phyloP scores from a whole-genome alignment of 2,888 invertebrate genomes.

The Augochlorella aurata region DNA sequence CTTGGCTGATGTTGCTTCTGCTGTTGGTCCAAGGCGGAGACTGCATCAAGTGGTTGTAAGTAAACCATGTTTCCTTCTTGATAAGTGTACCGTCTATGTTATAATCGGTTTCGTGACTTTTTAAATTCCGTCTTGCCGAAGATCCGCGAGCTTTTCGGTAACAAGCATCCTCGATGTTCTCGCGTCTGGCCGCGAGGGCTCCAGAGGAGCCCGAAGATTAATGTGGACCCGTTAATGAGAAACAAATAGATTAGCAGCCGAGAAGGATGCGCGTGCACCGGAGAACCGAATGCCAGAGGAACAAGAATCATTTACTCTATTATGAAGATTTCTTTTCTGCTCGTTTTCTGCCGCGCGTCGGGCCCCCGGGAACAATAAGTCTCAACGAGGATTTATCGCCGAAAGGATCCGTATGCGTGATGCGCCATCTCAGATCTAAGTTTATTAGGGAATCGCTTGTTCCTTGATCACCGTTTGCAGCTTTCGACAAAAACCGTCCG shows the following conservation, averaged over 20 bases:
- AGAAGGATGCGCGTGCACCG: conserved; percentile 31
- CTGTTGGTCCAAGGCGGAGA: conserved; percentile 73
- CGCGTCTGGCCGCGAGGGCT: conserved; percentile 48
- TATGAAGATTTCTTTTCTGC: conserved; percentile 46
- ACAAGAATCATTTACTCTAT: conserved; percentile 43
- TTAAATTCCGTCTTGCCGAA: background rate
- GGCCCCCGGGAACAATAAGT: conserved; percentile 38
- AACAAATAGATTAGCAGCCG: conserved; percentile 74
- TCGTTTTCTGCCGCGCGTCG: conserved; percentile 2
- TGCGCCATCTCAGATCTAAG: conserved; percentile 16
- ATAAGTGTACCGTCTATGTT: background rate
- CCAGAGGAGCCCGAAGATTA: conserved; percentile 73
- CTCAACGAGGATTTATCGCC: conserved; percentile 50
- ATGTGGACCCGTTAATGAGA: conserved; percentile 79
- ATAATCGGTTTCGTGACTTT: background rate
- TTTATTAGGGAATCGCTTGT: conserved; percentile 4
- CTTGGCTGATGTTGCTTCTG: conserved; percentile 71
- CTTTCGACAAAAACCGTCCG: background rate
- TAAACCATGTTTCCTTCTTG: conserved; percentile 42
- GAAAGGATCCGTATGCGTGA: background rate
- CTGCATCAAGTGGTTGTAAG: conserved; percentile 82
- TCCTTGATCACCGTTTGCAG: conserved; percentile 3
- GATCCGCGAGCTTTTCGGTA: conserved; percentile 46
- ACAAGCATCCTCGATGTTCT: conserved; percentile 67
- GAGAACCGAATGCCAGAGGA: conserved; percentile 34